Percentiles rank a stretch among this genome's conserved stretches.
These are phyloP conservation scores for Bufo gargarizans DNA, from an alignment of 2,113 vertebrate species.

Conservation along the genomic window DNA sequence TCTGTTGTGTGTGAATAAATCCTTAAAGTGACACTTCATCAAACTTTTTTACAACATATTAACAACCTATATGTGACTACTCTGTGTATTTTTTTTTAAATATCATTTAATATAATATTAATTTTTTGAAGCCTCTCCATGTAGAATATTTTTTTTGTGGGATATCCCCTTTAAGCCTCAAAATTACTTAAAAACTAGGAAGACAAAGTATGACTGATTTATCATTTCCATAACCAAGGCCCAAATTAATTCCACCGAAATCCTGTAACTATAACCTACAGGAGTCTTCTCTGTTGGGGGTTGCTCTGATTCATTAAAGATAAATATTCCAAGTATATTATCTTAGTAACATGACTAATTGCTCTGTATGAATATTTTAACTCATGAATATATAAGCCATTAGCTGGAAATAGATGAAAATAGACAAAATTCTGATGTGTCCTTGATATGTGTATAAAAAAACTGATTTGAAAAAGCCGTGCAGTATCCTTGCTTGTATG, in stretches of 20 bases:
- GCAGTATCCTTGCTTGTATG: slow-evolving; percentile 19
- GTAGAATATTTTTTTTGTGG: too few relatives aligned
- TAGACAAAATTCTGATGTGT: not conserved
- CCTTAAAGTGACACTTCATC: too few relatives aligned
- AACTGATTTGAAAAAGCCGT: not conserved
- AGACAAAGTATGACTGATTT: not conserved
- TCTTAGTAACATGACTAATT: not conserved
- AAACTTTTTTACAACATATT: too few relatives aligned
- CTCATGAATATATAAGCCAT: not conserved
- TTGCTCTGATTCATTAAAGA: not conserved
- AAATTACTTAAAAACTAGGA: not conserved
- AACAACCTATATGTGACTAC: too few relatives aligned
- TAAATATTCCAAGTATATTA: slow-evolving; percentile 1
- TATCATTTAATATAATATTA: too few relatives aligned
- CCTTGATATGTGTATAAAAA: slow-evolving; percentile 23
- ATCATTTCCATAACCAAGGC: not conserved
- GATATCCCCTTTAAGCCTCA: too few relatives aligned
- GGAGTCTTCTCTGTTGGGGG: not conserved
- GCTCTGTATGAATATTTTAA: not conserved
- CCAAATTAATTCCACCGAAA: not conserved
- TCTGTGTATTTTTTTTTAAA: too few relatives aligned
- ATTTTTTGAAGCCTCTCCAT: too few relatives aligned
- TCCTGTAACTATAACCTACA: not conserved
- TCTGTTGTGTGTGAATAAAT: too few relatives aligned
- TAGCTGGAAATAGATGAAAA: not conserved